phyloP scores from a whole-genome alignment of 1,140 invertebrate species.

The Eueides isabella region DNA sequence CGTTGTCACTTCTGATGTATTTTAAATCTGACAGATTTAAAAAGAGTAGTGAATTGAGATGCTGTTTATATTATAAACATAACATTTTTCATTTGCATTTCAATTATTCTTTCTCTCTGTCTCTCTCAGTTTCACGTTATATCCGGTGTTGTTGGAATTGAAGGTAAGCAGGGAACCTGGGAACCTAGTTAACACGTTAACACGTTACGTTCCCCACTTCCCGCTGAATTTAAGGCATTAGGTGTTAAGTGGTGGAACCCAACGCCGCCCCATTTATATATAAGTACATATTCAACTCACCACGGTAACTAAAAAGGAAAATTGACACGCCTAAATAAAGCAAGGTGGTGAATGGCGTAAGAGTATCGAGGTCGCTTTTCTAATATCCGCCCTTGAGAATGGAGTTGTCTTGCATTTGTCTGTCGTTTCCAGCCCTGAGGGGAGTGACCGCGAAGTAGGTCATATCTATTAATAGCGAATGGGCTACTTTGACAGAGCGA shows the following conservation, averaged over 20 bases:
- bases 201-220: too few species aligned
- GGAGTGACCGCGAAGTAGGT: slow-evolving; percentile 36
- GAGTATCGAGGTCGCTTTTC: slow-evolving; percentile 18
- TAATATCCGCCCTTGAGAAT: slow-evolving; percentile 36
- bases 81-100: too few species aligned
- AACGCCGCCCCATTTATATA: too few species aligned
- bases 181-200: too few species aligned
- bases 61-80: neutral
- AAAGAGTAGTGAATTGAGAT: too few species aligned
- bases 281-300: too few species aligned
- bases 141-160: too few species aligned
- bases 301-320: neutral
- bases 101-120: too few species aligned
- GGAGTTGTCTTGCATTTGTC: slow-evolving; percentile 19
- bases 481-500: slow-evolving; percentile 36
- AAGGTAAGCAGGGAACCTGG: too few species aligned
- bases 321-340: neutral
- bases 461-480: slow-evolving; percentile 36
- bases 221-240: too few species aligned
- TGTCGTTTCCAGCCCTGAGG: slow-evolving; percentile 29
- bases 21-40: neutral
- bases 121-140: too few species aligned
- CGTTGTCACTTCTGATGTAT: neutral
- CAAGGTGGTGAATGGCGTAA: neutral
- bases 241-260: too few species aligned